Percentiles rank a stretch among this genome's conserved stretches.
phyloP scores from a whole-genome alignment of 2,113 vertebrate species.

The Colossoma macropomum region DNA sequence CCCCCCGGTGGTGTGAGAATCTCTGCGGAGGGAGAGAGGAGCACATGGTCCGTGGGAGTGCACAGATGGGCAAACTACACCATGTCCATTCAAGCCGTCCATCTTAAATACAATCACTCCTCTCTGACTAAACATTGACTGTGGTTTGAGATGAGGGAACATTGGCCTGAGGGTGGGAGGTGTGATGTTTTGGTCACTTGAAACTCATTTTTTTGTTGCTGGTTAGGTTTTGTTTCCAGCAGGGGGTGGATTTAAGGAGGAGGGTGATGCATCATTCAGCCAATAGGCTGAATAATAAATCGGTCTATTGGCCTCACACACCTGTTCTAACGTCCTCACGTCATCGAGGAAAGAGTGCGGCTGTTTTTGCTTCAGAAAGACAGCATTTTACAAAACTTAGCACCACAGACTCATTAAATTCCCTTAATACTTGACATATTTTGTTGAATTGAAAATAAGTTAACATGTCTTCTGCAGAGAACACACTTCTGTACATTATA shows the following conservation, averaged over 20 bases:
- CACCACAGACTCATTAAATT: too few relatives aligned
- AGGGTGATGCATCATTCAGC: not conserved
- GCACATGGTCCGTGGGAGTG: slow-evolving; percentile 36
- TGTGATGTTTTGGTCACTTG: not conserved
- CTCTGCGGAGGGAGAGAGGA: not conserved
- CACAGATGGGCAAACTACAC: slow-evolving; percentile 36
- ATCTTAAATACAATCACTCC: not conserved
- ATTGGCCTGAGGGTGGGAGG: not conserved
- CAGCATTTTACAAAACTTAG: too few relatives aligned
- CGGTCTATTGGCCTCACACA: not conserved
- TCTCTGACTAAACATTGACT: not conserved
- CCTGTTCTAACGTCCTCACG: not conserved
- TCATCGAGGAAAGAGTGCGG: not conserved
- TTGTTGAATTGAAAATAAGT: too few relatives aligned
- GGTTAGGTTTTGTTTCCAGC: not conserved
- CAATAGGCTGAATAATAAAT: not conserved
- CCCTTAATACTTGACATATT: too few relatives aligned
- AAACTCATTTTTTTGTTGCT: not conserved
- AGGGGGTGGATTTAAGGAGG: not conserved
- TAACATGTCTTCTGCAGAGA: too few relatives aligned
- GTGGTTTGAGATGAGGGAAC: not conserved
- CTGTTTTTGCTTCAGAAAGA: too few relatives aligned
- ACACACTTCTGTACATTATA: too few relatives aligned
- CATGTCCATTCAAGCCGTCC: slow-evolving; percentile 26
- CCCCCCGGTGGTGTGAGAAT: slow-evolving; percentile 2